Evolutionary conservation across 2,797 vertebrate species (phyloP), one percentile per base, ranked within the genome.

Genomic region (Gymnopithys bicolor): DNA sequence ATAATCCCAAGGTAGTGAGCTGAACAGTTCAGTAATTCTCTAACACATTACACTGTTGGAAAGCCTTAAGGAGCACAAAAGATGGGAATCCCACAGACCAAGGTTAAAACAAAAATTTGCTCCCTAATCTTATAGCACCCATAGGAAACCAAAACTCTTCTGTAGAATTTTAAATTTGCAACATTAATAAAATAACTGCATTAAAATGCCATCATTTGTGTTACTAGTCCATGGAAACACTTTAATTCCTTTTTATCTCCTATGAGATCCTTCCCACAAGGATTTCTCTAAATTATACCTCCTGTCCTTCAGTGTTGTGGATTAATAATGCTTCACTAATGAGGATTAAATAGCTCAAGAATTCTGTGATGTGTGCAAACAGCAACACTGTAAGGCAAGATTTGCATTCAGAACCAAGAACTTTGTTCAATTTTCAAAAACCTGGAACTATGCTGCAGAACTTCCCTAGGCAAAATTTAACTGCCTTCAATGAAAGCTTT

Each of bases 301-400:
- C 73, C 80, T 85, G 90, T 96, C 94, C 90, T 96, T 93, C 90
- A 84, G 78, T 95, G 75, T 66, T 96, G 77, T 77, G 64, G 90
- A 94, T 94, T 96, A 94, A 97, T 97, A 96, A 94, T 79, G 94
- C 85, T 87, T 92, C 49, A 69, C 93, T 96, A 97, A 96, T 91
- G 94, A 96, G 93, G 94, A 96, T 95, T 96, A 96, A 96, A 88
- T 94, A 95, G 83, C 85, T 96, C 78, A 53, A 91, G 89, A 91
- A 93, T 75, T 95, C 80, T 89, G 63, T 94, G 77, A 82, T 93
- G 95, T 87, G 84, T 90, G 86, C 91, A 89, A 92, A 84, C 82
- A 93, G 66, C 76, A 96, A 81, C 35, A 96, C 76, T 81, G 39
- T 52, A 82, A 94, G 91, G 83, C 85, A 94, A 68, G 60, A 93